Conservation (phyloP, 2,113 vertebrate genomes). For the Empidonax alnorum region DNA sequence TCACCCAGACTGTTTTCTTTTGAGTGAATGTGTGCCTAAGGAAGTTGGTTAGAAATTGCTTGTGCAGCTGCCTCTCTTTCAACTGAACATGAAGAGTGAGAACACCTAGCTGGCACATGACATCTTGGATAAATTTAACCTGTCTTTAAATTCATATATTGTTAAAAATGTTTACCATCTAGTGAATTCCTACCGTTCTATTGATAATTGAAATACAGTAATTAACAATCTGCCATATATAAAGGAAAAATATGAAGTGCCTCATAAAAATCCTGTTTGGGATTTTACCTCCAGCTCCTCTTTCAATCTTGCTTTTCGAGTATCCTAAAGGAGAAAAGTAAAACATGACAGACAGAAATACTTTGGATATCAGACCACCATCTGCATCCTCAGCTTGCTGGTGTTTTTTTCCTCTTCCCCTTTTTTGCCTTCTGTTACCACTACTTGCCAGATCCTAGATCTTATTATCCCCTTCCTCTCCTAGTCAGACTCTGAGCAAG, state of each 20-base stretch:
- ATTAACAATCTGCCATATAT: not conserved
- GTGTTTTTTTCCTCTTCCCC: not conserved
- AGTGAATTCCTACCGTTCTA: not conserved
- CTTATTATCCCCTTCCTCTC: not conserved
- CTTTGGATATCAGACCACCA: not conserved
- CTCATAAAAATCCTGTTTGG: not conserved
- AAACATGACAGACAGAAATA: not conserved
- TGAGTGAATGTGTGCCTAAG: not conserved
- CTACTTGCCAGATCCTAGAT: not conserved
- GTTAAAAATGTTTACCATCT: not conserved
- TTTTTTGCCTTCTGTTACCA: not conserved
- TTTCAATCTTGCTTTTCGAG: not conserved
- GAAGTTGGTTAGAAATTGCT: not conserved
- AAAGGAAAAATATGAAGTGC: not conserved
- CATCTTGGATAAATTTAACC: not conserved
- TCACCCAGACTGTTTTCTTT: not conserved
- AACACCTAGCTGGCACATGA: not conserved
- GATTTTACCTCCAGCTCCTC: not conserved
- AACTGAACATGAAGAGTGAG: not conserved
- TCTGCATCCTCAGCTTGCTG: not conserved
- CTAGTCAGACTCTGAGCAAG: not conserved
- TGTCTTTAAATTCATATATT: not conserved
- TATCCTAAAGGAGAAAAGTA: not conserved
- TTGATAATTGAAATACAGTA: not conserved
- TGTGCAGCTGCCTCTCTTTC: not conserved